phyloP scores from a whole-genome alignment of 2,888 invertebrate species.

The Achlya flavicornis region DNA sequence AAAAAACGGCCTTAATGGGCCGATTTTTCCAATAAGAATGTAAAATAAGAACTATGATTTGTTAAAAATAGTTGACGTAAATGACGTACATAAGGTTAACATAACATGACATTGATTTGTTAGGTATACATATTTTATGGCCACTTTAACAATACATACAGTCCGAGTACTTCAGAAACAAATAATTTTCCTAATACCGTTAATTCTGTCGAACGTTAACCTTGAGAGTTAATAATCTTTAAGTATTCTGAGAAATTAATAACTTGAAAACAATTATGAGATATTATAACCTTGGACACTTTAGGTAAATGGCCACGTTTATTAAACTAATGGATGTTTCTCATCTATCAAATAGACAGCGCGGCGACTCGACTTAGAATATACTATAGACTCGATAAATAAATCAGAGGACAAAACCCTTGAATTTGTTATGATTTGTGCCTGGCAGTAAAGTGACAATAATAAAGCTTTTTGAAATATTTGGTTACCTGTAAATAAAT shows the following conservation, averaged over 20 bases:
- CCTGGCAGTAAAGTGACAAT: neutral
- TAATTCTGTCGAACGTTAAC: neutral
- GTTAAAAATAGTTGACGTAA: no score
- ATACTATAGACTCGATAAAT: constrained; percentile 21
- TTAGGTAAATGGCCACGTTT: constrained; percentile 21
- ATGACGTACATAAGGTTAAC: no score
- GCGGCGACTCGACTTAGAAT: constrained; percentile 29
- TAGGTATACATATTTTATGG: no score
- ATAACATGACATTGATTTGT: no score
- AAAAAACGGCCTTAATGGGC: no score
- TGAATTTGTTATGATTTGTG: neutral
- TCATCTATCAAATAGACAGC: constrained; percentile 29
- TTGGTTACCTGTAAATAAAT: no score
- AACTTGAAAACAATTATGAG: constrained; percentile 19
- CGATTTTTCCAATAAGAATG: no score
- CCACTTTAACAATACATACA: no score
- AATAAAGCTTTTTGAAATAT: neutral
- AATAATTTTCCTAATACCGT: neutral
- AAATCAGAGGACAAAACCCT: neutral
- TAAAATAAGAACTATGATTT: no score
- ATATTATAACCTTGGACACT: constrained; percentile 15
- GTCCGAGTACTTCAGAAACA: no score
- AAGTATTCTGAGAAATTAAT: constrained; percentile 1
- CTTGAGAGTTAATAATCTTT: neutral
- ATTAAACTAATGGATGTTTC: constrained; percentile 28